Percentiles rank a stretch among this genome's conserved stretches.
These are phyloP conservation scores for Aphelinus certus DNA, from an alignment of 1,140 invertebrate genomes.

Conservation along the genomic window DNA sequence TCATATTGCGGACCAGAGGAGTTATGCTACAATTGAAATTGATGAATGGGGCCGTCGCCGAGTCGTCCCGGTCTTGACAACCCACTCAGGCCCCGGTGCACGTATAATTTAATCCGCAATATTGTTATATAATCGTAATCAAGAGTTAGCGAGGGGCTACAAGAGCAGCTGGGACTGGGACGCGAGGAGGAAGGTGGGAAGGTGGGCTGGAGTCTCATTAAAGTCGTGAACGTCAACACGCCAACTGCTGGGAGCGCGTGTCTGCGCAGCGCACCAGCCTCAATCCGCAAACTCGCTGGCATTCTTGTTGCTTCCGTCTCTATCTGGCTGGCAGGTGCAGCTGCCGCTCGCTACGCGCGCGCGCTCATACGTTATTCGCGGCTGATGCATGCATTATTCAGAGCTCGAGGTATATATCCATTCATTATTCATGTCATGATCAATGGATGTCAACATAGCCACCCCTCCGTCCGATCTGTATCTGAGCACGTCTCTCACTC, in stretches of 20 bases:
- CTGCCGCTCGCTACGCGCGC: neutral
- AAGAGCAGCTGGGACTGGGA: too few species aligned
- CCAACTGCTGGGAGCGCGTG: neutral
- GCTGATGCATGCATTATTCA: slow-evolving; percentile 58
- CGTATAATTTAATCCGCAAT: too few species aligned
- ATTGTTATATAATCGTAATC: too few species aligned
- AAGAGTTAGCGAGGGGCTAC: too few species aligned
- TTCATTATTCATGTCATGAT: slow-evolving; percentile 59
- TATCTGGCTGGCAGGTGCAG: neutral
- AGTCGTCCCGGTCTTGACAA: too few species aligned
- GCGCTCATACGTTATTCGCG: slow-evolving; percentile 47
- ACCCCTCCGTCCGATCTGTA: slow-evolving; percentile 45
- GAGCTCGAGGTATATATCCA: slow-evolving; percentile 44
- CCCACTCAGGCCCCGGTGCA: too few species aligned
- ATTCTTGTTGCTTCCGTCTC: neutral
- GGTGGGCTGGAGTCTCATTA: neutral
- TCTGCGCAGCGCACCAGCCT: neutral
- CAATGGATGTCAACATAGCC: slow-evolving; percentile 53
- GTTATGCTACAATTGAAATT: too few species aligned
- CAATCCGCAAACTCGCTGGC: slow-evolving; percentile 1
- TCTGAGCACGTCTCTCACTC: slow-evolving; percentile 40
- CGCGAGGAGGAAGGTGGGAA: too few species aligned
- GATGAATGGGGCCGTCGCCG: too few species aligned
- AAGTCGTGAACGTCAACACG: neutral
- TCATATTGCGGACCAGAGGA: too few species aligned